Conservation (phyloP, 2,113 vertebrate genomes). For the Scartelaos histophorus region DNA sequence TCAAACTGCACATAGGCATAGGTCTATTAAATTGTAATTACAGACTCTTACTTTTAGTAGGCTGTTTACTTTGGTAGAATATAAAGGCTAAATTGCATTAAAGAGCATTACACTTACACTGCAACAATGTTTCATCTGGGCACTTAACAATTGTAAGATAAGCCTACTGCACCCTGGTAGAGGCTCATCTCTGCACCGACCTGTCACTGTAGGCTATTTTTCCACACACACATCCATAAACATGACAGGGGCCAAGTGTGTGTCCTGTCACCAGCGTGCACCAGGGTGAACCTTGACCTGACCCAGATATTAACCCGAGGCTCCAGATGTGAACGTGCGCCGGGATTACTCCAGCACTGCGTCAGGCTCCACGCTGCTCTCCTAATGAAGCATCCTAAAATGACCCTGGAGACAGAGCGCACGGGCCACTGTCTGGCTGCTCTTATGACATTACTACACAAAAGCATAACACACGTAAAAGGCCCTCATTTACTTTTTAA, state of each 20-base stretch:
- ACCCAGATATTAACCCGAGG: constrained; percentile 79
- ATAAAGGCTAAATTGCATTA: background rate
- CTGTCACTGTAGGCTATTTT: background rate
- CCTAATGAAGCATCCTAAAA: constrained; percentile 73
- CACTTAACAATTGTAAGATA: background rate
- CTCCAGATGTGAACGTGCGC: constrained; percentile 76
- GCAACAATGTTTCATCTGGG: background rate
- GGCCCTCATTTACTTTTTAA: background rate
- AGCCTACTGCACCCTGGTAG: background rate
- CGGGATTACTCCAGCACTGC: constrained; percentile 75
- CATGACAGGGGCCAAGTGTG: constrained; percentile 30
- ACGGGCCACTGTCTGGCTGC: constrained; percentile 45
- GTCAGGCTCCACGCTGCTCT: constrained; percentile 71
- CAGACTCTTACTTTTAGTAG: background rate
- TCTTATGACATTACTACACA: constrained; percentile 33
- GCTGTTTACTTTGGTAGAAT: background rate
- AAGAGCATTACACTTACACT: background rate
- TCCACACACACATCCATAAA: constrained; percentile 1
- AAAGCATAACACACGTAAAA: background rate
- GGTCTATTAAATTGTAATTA: background rate
- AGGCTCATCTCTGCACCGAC: too few species aligned
- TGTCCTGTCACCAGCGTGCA: constrained; percentile 46
- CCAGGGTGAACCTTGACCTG: constrained; percentile 72
- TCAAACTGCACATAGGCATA: background rate
- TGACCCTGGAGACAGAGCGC: constrained; percentile 65